Base-by-base conservation (phyloP, 2,797 vertebrate genomes). In the Melanotaenia pygmaea region DNA sequence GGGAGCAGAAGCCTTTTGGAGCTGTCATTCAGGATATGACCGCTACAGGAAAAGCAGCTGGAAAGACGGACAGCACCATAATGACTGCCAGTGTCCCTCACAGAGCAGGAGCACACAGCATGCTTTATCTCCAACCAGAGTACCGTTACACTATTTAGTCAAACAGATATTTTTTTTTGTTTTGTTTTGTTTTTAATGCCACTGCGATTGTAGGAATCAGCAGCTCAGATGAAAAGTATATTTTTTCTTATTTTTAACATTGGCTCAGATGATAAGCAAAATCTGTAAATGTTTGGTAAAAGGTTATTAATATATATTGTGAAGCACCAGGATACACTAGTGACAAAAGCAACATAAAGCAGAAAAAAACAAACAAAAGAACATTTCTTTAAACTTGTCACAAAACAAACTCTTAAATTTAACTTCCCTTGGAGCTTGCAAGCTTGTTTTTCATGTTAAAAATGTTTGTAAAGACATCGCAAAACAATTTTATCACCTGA, bases 261-360 rank as follows among this genome's bases (percentile, higher is more conserved):
- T 81, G 88, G 88, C 86, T 91, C 89, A 90, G 86, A 73, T 90
- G 72, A 67, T 70, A 77, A 84, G 65, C 68, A 67, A 79, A 71
- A 63, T 71, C 47, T 50, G 16, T 14, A 54, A 54, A 54, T 50
- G 47, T 22, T 50, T 50, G 74, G 66, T 79, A 83, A 86, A 84
- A 77, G 63, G 63, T 76, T 57, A 58, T 78, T 73, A 73, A 47
- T 38, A 40, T 79, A 84, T 75, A 82, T 60, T 37, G 64, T 86
- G 76, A 86, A 92, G 91, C 91, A 92, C 92, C 91, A 88, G 78
- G 81, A 70, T 77, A 90, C 83, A 84, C 74, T 57, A 83, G 84
- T 64, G 78, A 89, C 64, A 70, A 85, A 65, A 79, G 63, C 75
- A 84, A 85, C 77, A 63, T 43, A 83, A 86, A 78, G 22, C 0